phyloP scores from a whole-genome alignment of 2,797 vertebrate genomes.

The Manis pentadactyla region DNA sequence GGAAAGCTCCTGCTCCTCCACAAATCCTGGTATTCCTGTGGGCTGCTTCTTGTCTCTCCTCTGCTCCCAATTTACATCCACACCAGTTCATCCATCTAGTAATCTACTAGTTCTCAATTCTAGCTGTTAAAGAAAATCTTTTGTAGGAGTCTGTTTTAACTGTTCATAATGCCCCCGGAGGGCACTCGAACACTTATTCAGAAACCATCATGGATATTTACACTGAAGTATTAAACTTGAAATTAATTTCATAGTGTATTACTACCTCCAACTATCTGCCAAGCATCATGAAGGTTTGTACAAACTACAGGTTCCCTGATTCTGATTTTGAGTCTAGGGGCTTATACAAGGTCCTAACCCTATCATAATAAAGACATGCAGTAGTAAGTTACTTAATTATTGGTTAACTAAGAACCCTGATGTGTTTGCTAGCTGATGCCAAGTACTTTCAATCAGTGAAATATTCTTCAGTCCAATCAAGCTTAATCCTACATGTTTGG shows the following conservation, averaged over 20 bases:
- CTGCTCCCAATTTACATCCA: background rate
- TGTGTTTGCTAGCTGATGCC: background rate
- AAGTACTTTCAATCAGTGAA: background rate
- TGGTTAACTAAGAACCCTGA: background rate
- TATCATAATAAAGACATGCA: background rate
- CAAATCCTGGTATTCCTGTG: background rate
- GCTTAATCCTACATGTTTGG: background rate
- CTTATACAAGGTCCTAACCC: background rate
- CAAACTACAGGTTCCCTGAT: background rate
- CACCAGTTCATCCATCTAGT: background rate
- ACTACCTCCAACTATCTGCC: background rate
- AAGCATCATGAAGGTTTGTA: background rate
- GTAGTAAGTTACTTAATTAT: background rate
- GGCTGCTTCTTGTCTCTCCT: background rate
- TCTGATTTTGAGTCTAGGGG: background rate
- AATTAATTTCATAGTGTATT: background rate
- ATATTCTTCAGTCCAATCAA: background rate
- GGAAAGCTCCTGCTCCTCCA: background rate
- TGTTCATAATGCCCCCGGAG: background rate
- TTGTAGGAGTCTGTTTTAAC: background rate
- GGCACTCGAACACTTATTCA: conserved; percentile 44
- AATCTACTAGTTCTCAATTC: background rate
- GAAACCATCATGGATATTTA: background rate
- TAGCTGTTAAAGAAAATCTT: background rate
- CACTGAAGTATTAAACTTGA: background rate